Base-by-base conservation (phyloP, 2,113 vertebrate species). In the Platysternon megacephalum region DNA sequence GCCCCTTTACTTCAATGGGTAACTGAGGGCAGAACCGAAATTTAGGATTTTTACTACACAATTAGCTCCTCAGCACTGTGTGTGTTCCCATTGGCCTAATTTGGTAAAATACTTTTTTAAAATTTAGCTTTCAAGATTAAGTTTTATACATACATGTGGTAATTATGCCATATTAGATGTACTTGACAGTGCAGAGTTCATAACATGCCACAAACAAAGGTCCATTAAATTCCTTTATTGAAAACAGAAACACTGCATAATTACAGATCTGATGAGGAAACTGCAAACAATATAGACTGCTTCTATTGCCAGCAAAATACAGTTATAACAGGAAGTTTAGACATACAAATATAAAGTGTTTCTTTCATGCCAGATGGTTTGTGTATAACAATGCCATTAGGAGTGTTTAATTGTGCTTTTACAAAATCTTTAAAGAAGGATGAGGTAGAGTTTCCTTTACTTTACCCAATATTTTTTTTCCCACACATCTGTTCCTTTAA, bases 401-500 rank as follows among this genome's bases (percentile, higher is more conserved):
- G 90, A 97, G 95, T 5, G 16, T 94, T 94, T 96, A 96, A 96
- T 78, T 98, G 98, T 98, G 97, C 97, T 98, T 97, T 95, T 97
- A 96, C 90, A 95, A 97, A 98, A 97, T 97, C 97, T 97, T 98
- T 92, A 29, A 93, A 98, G 97, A 97, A 97, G 96, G 97, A 98
- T 96, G 97, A 98, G 97, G 98, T 98, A 98, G 96, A 95, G 97
- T 97, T 98, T 98, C 96, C 95, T 98, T 98, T 93, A 76, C 82
- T 97, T 96, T 97, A 94, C 85, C 96, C 94, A 95, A 87, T 86
- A 79, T 86, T 87, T 95, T 94, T 94, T 92, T 97, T 53, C 88
- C 21, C 94, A 85, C 74, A 93, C 93, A 96, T 95, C 92, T 95
- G 87, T 84, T 80, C 85, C 92, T 95, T 86, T 78, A 92, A 46